A percentile compares a stretch with the other conserved stretches of the same genome.
phyloP scores from a whole-genome alignment of 1,140 invertebrate species.

The Drosophila bocki region DNA sequence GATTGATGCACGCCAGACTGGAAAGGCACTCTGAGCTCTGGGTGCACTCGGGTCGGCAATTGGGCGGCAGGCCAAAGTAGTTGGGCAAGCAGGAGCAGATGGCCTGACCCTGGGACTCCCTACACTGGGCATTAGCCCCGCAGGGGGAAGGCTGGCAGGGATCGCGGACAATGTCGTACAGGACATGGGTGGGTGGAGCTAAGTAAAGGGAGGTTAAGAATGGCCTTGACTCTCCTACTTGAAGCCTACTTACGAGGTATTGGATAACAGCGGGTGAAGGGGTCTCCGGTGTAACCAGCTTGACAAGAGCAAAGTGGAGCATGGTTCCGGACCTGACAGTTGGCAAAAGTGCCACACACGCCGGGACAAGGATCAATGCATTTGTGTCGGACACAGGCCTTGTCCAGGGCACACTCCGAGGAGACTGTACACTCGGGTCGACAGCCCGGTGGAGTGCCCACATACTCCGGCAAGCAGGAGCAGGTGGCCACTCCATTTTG shows the following conservation, averaged over 20 bases:
- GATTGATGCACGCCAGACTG: constrained; percentile 86
- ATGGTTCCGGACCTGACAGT: constrained; percentile 88
- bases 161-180: constrained; percentile 84
- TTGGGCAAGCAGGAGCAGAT: constrained; percentile 86
- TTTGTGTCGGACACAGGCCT: constrained; percentile 89
- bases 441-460: constrained; percentile 91
- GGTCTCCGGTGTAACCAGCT: constrained; percentile 88
- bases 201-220: background rate
- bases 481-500: constrained; percentile 88
- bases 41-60: constrained; percentile 88
- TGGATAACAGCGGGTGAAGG: constrained; percentile 87
- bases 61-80: constrained; percentile 86
- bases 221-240: background rate
- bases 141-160: constrained; percentile 86
- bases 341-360: constrained; percentile 87
- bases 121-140: constrained; percentile 71
- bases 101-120: constrained; percentile 55
- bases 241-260: constrained; percentile 86
- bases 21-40: constrained; percentile 87
- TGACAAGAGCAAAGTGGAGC: constrained; percentile 88
- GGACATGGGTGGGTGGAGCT: constrained; percentile 86
- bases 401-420: constrained; percentile 89
- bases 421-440: constrained; percentile 89
- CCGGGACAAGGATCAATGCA: constrained; percentile 91
- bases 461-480: constrained; percentile 89